Evolutionary conservation across 2,888 invertebrate genomes (phyloP), one percentile per base, ranked within the genome.

Genomic region (Apoderus coryli): DNA sequence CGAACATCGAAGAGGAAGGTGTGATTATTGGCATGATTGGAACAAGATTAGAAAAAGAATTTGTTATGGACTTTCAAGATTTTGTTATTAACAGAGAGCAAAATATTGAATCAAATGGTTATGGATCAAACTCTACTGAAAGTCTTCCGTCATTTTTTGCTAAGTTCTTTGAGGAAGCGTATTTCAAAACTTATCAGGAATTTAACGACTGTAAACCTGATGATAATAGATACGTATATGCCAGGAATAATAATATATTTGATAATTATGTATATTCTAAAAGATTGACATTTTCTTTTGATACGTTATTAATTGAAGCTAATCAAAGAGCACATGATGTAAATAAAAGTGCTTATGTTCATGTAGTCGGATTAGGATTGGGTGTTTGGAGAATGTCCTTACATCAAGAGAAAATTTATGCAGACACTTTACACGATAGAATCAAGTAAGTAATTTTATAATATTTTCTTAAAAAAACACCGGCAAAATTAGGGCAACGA

Each of bases 331-430:
- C 69, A 0, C 51, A 50, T 7, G 54, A 54, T 0, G 57, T 50
- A 3, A 60, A 54, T 13, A 68, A 60, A 16, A 54, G 57, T 4
- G 76, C 72, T 0, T 76, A 63, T 41, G 42, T 77, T 1, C 75
- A 76, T 49, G 62, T 77, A 4, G 67, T 76, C 16, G 77, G 76
- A 7, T 65, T 71, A 24, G 73, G 73, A 26, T 49, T 72, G 10
- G 77, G 76, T 1, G 73, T 74, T 0, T 77, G 77, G 76, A 66
- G 54, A 46, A 57, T 68, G 19, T 65, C 70, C 0, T 44, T 52
- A 0, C 72, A 74, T 35, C 77, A 77, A 45, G 60, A 63, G 9
- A 60, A 69, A 40, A 64, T 75, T 22, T 77, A 72, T 43, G 49
- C 76, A 3, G 60, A 74, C 24, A 66, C 72, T 0, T 74, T 74